Conservation (phyloP, 2,113 vertebrate genomes). For the Hypanus sabinus region DNA sequence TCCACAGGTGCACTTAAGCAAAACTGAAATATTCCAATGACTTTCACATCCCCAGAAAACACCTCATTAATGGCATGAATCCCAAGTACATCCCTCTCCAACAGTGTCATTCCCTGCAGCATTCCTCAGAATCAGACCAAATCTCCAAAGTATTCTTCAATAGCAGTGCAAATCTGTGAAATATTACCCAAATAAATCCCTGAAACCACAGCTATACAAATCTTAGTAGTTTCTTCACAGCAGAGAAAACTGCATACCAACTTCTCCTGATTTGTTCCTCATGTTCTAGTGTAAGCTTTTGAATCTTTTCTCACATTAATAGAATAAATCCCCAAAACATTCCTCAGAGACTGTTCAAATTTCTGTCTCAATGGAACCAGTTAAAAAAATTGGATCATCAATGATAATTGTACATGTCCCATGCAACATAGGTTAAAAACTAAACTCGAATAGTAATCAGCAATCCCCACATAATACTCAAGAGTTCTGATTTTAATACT, state of each 20-base stretch:
- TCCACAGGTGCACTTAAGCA: conserved; percentile 22
- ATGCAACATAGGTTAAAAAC: neutral
- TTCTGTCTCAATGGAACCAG: neutral
- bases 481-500: neutral
- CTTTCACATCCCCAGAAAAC: neutral
- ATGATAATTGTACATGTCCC: neutral
- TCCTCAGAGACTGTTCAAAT: neutral
- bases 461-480: neutral
- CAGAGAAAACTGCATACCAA: neutral
- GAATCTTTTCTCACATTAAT: neutral
- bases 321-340: neutral
- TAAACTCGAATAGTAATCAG: neutral
- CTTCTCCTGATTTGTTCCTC: neutral
- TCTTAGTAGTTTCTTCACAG: neutral
- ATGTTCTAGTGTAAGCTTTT: neutral
- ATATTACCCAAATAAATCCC: neutral
- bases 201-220: neutral
- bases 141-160: conserved; percentile 6
- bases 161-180: neutral
- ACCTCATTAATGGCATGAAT: neutral
- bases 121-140: neutral
- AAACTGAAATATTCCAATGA: neutral
- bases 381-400: neutral
- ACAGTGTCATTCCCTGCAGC: neutral
- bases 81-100: neutral